phyloP scores from a whole-genome alignment of 2,888 invertebrate species.

The Halictus quadricinctus region DNA sequence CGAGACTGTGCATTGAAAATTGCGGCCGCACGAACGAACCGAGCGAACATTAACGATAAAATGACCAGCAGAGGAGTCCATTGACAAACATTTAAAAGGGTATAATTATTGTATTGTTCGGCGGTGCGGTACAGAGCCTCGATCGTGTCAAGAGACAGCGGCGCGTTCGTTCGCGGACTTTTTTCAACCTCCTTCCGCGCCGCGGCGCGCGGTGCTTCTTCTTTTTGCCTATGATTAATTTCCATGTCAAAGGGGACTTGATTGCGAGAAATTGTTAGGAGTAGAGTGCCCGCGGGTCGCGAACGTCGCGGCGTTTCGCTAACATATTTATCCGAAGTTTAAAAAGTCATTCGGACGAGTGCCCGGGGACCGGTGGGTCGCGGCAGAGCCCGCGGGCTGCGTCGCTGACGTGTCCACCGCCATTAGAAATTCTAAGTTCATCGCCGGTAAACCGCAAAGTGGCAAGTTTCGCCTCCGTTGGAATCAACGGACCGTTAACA shows the following conservation, averaged over 20 bases:
- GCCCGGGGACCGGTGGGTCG: background rate
- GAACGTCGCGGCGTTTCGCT: conserved; percentile 23
- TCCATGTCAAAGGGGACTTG: conserved; percentile 53
- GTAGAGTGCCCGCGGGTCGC: background rate
- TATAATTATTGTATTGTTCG: background rate
- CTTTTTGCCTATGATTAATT: conserved; percentile 29
- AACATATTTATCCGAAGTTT: conserved; percentile 54
- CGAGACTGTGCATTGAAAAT: background rate
- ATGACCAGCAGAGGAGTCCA: no score
- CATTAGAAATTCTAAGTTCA: conserved; percentile 72
- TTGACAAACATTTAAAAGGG: background rate
- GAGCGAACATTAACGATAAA: background rate
- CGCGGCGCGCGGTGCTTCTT: background rate
- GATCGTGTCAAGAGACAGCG: background rate
- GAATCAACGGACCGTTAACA: conserved; percentile 68
- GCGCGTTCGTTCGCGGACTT: background rate
- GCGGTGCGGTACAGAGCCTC: background rate
- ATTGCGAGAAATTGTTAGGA: conserved; percentile 47
- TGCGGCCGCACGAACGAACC: background rate
- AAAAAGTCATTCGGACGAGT: conserved; percentile 49
- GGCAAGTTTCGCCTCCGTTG: conserved; percentile 64
- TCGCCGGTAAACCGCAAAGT: conserved; percentile 70
- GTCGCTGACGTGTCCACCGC: conserved; percentile 47
- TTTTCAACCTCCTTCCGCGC: background rate
- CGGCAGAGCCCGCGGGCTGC: conserved; percentile 28